phyloP scores from a whole-genome alignment of 2,113 vertebrate species.

The Nestor notabilis region DNA sequence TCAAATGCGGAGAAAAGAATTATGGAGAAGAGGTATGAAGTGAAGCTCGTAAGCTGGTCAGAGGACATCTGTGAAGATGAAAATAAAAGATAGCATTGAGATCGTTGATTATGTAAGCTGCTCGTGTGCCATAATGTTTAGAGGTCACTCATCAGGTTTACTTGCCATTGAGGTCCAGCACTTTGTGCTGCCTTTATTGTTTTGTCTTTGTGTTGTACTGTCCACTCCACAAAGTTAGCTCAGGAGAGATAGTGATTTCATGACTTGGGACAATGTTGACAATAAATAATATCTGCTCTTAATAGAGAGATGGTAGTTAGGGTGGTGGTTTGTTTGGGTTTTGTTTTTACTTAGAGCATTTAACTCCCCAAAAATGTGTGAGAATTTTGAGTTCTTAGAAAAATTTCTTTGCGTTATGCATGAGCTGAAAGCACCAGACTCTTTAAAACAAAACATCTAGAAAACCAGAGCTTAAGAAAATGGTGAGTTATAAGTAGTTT shows the following conservation, averaged over 20 bases:
- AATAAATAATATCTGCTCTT: neutral
- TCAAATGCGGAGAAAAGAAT: neutral
- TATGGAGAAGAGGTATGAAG: neutral
- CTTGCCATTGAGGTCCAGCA: neutral
- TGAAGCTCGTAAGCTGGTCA: neutral
- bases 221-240: neutral
- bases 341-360: neutral
- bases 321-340: neutral
- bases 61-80: neutral
- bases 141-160: neutral
- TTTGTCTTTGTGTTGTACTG: neutral
- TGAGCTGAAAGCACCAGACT: neutral
- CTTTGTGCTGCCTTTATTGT: neutral
- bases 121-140: neutral
- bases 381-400: neutral
- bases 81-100: neutral
- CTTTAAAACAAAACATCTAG: neutral
- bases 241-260: neutral
- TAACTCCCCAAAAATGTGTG: neutral
- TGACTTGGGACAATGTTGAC: neutral
- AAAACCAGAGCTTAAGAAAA: neutral
- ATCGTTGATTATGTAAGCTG: neutral
- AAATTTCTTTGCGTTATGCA: neutral
- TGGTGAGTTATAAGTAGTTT: neutral
- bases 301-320: neutral